Evolutionary conservation across 2,113 vertebrate species (phyloP), one percentile per base, ranked within the genome.

Genomic region (Paralichthys olivaceus): DNA sequence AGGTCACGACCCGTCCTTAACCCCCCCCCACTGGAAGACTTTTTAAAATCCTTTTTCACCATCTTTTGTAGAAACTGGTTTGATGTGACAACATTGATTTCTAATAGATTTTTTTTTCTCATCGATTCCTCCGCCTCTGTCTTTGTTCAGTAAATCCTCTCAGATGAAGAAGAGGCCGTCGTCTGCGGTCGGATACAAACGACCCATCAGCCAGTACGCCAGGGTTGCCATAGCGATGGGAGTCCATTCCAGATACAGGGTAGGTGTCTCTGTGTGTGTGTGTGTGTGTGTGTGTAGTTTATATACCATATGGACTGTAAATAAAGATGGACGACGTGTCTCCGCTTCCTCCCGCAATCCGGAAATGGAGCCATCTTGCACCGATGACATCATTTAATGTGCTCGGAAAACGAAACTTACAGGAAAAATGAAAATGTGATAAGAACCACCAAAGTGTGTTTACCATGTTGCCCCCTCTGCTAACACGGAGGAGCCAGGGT

Each of bases 161-260:
- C 96, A 98, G 83, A 98, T 99, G 97, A 97, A 98, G 94, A 96
- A 93, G 87, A 94, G 97, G 37, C 97, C 97, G 0, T 85, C 93
- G 0, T 99, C 98, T 0, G 97, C 98, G 0, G 97, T 98, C 29
- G 98, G 98, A 49, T 99, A 99, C 93, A 99, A 99, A 90, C 95
- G 98, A 55, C 97, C 98, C 22, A 98, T 98, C 92, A 98, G 96
- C 90, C 98, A 99, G n/a, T 96, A 95, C 0, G 98, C 98, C 65
- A 93, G 95, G 51, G 96, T 97, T 86, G 96, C 97, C 92, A 97
- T 98, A 94, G 94, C 95, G 20, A 96, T 96, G 96, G 97, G 97
- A 4, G 90, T 94, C 62, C 95, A 96, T 60, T 96, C 96, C 49
- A 95, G 98, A 90, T 99, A 98, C 91, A 92, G 97, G 95, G 97